phyloP scores from a whole-genome alignment of 30 jellyfish, hydroid and myxozoan species.

The Sanderia malayensis region DNA sequence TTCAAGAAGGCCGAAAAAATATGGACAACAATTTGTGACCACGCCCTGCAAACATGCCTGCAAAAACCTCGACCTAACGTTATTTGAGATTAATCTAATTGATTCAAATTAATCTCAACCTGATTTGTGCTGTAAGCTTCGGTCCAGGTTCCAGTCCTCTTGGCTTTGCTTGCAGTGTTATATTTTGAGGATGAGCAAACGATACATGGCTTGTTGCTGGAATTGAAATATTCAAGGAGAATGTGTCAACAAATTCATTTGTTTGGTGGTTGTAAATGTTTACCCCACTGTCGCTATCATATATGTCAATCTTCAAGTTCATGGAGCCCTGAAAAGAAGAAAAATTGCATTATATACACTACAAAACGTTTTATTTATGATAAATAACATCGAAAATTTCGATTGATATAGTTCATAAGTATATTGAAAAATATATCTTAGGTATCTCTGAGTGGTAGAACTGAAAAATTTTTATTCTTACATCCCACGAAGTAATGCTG shows the following conservation, averaged over 20 bases:
- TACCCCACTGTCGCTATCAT: not conserved
- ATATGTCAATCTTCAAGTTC: not conserved
- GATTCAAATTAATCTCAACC: no score
- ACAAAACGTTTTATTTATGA: no score
- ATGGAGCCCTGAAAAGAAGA: not conserved
- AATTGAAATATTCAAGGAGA: not conserved
- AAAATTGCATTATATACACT: no score
- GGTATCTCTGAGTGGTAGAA: not conserved
- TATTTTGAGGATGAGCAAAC: not conserved
- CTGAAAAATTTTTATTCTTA: not conserved
- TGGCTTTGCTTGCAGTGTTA: not conserved
- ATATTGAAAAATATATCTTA: no score
- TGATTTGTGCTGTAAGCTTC: not conserved
- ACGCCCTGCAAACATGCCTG: no score
- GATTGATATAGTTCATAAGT: not conserved
- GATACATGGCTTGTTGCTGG: not conserved
- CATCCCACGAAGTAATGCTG: not conserved
- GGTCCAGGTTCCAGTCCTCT: not conserved
- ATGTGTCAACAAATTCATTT: conserved; percentile 2
- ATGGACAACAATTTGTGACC: no score
- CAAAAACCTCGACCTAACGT: no score
- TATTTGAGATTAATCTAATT: no score
- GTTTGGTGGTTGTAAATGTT: not conserved
- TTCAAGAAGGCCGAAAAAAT: no score
- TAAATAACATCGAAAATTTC: not conserved